These are phyloP conservation scores for Pomatostomus ruficeps DNA, from an alignment of 2,113 vertebrate genomes.

Conservation along the genomic window DNA sequence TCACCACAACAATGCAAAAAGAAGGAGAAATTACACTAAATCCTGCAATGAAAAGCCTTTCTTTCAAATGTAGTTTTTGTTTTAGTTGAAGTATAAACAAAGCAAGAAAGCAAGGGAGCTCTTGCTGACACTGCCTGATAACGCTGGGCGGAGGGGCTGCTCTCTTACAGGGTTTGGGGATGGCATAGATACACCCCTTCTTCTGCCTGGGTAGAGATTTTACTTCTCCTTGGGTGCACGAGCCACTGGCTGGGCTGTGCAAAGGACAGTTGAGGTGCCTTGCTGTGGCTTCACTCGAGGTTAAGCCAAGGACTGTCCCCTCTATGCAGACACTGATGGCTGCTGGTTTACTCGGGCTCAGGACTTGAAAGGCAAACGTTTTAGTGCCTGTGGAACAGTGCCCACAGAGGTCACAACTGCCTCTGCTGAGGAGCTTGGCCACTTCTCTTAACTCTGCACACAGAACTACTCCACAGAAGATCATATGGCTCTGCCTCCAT, in stretches of 20 bases:
- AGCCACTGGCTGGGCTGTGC: background rate
- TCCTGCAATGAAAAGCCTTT: background rate
- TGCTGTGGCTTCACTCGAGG: background rate
- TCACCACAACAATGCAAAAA: background rate
- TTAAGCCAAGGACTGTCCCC: background rate
- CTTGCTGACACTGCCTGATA: background rate
- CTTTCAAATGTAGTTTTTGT: background rate
- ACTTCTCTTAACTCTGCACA: background rate
- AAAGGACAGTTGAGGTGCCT: background rate
- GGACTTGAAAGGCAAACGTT: background rate
- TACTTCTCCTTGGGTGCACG: background rate
- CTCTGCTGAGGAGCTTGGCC: too few relatives aligned
- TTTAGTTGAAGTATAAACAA: background rate
- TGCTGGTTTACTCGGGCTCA: background rate
- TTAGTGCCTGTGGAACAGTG: background rate
- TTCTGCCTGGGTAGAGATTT: background rate
- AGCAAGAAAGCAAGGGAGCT: background rate
- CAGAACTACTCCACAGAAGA: background rate
- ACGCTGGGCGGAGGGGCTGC: background rate
- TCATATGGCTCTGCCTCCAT: background rate
- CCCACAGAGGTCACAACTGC: background rate
- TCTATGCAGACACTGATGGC: background rate
- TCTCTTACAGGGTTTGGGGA: background rate
- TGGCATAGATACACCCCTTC: background rate
- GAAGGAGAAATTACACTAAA: background rate